Percentiles rank a stretch among this genome's conserved stretches.
Conservation (phyloP, 2,888 invertebrate species). For the Papilio demoleus region DNA sequence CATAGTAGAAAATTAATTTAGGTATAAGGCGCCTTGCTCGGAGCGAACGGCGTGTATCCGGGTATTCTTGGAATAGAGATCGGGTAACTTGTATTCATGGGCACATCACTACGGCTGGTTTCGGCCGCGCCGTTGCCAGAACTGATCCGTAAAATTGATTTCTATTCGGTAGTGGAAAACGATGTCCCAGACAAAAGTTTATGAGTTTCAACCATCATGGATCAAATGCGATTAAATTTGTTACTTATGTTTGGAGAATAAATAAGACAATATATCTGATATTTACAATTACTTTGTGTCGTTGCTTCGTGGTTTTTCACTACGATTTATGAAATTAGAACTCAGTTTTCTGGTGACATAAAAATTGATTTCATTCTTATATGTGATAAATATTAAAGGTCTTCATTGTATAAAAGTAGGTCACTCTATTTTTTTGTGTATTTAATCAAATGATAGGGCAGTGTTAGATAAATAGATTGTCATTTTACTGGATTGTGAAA, state of each 20-base stretch:
- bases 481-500: conserved; percentile 32
- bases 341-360: no score
- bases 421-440: no score
- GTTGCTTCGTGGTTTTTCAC: no score
- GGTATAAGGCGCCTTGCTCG: conserved; percentile 58
- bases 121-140: conserved; percentile 53
- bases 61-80: conserved; percentile 54
- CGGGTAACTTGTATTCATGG: conserved; percentile 67
- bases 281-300: no score
- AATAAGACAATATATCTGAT: no score
- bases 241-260: background rate
- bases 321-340: no score
- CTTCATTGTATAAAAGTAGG: no score
- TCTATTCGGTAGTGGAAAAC: conserved; percentile 60
- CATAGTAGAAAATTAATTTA: conserved; percentile 78
- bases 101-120: conserved; percentile 56
- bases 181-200: conserved; percentile 50
- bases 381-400: no score
- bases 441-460: no score
- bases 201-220: conserved; percentile 8
- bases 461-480: no score
- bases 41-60: conserved; percentile 48
- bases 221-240: conserved; percentile 2
- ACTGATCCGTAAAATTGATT: conserved; percentile 73
- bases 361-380: no score